Base-by-base conservation (phyloP, 2,113 vertebrate genomes). In the Zosterops borbonicus region DNA sequence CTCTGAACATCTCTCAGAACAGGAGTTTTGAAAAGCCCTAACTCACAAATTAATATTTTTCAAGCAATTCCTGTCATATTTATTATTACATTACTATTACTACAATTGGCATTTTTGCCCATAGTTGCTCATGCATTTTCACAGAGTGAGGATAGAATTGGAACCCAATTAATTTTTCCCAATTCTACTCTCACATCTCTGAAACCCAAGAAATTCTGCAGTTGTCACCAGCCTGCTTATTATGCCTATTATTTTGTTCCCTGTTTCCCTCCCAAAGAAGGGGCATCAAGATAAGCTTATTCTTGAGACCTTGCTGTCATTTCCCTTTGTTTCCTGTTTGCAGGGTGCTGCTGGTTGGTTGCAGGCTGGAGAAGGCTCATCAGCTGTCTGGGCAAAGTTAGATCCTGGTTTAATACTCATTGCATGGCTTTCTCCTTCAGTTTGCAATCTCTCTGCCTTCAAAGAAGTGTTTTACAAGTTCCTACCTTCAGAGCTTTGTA, bases 111-210 rank as follows among this genome's bases (percentile, higher is more conserved):
- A 86, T 82, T 94, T 95, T 86, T 93, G 52, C 74, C 49, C 8
- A 21, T 75, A 81, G 68, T 77, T 90, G 52, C 64, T 90, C 41
- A 67, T 29, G 53, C 58, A 35, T 78, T 95, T 92, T 93, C 68
- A 70, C 59, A 78, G 56, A 64, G 18, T 0, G 5, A 75, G 37
- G 49, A 23, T 35, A 88, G 91, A 93, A 81, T 28, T 78, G 39
- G 83, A 92, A 87, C 39, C 68, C 56, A 92, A 94, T 96, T 97
- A 95, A 77, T 92, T 97, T 86, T 90, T 89, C 87, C 83, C 73
- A 60, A 18, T 93, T 88, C 56, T 64, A 19, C 49, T 87, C 68
- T 92, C 83, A 64, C 64, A 81, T 33, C 83, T 93, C 62, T 78
- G 69, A 92, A 94, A 93, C 60, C 12, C 25, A 68, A 75, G 46